A percentile compares a stretch with the other conserved stretches of the same genome.
Evolutionary conservation across 2,113 vertebrate species (phyloP).

Genomic region (Kryptolebias marmoratus): DNA sequence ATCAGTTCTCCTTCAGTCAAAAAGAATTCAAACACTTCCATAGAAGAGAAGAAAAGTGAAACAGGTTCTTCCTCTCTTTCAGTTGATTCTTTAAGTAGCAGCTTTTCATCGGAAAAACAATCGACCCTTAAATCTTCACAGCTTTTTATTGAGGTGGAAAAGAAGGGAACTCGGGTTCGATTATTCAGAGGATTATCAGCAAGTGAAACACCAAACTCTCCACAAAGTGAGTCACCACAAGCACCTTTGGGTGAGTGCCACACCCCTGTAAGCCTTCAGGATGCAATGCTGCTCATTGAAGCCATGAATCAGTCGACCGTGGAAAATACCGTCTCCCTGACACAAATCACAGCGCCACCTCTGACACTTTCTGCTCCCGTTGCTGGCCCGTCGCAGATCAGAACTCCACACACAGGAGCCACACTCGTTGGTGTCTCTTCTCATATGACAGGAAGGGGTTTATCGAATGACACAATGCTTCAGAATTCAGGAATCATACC

Average conservation of each 20-base stretch:
- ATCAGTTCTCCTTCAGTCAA: background rate
- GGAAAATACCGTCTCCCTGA: background rate
- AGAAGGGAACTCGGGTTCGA: background rate
- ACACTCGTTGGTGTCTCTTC: background rate
- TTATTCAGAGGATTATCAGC: conserved; percentile 9
- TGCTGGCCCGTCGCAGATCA: background rate
- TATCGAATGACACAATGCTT: background rate
- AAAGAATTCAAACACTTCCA: background rate
- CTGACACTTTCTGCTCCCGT: background rate
- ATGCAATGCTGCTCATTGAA: conserved; percentile 68
- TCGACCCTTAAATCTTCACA: background rate
- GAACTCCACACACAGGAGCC: background rate
- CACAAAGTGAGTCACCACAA: background rate
- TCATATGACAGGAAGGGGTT: background rate
- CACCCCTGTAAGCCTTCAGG: conserved; percentile 56
- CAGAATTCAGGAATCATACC: background rate
- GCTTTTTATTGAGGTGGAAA: background rate
- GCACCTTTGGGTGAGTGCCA: background rate
- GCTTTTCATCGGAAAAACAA: conserved; percentile 5
- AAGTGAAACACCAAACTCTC: conserved; percentile 2
- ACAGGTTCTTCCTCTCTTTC: background rate
- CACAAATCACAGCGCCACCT: background rate
- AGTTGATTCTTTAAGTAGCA: conserved; percentile 3
- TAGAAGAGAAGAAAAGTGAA: background rate
- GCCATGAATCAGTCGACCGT: conserved; percentile 59